Percentiles rank a stretch among this genome's conserved stretches.
phyloP scores from a whole-genome alignment of 2,113 vertebrate genomes.

The Dendropsophus ebraccatus region DNA sequence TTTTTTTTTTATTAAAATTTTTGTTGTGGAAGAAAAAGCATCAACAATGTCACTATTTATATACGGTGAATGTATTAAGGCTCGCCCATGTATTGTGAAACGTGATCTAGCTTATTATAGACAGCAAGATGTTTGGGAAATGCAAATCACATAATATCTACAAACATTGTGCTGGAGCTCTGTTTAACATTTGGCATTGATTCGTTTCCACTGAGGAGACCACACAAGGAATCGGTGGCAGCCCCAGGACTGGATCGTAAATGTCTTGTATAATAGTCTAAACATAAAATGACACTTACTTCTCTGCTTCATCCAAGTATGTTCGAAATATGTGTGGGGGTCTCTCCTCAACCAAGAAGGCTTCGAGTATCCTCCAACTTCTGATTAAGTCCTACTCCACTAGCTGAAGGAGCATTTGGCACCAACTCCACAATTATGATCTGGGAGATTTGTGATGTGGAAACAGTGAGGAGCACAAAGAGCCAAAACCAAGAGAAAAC shows the following conservation, averaged over 20 bases:
- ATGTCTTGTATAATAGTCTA: conserved; percentile 46
- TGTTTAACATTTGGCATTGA: conserved; percentile 34
- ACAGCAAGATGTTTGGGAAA: conserved; percentile 10
- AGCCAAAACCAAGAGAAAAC: conserved; percentile 49
- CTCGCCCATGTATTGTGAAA: not conserved
- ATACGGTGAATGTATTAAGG: not conserved
- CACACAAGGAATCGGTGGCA: conserved; percentile 48
- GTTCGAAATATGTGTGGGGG: conserved; percentile 10
- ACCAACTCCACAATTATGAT: conserved; percentile 31
- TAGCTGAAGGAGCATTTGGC: conserved; percentile 19
- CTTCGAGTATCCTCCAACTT: conserved; percentile 29
- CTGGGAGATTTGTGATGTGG: conserved; percentile 52
- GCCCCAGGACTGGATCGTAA: conserved; percentile 23
- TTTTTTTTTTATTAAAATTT: no score
- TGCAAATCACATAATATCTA: conserved; percentile 21
- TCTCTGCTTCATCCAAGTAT: conserved; percentile 19
- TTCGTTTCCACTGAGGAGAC: conserved; percentile 27
- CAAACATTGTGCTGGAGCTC: conserved; percentile 15
- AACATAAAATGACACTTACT: conserved; percentile 44
- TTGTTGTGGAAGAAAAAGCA: no score
- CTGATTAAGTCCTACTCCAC: conserved; percentile 23
- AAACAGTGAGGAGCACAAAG: conserved; percentile 21
- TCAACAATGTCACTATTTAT: not conserved
- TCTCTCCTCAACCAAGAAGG: conserved; percentile 9
- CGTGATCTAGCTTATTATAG: not conserved